Evolutionary conservation across 1,140 invertebrate genomes (phyloP), one percentile per base, ranked within the genome.

Genomic region (Alviniconcha marisindica): DNA sequence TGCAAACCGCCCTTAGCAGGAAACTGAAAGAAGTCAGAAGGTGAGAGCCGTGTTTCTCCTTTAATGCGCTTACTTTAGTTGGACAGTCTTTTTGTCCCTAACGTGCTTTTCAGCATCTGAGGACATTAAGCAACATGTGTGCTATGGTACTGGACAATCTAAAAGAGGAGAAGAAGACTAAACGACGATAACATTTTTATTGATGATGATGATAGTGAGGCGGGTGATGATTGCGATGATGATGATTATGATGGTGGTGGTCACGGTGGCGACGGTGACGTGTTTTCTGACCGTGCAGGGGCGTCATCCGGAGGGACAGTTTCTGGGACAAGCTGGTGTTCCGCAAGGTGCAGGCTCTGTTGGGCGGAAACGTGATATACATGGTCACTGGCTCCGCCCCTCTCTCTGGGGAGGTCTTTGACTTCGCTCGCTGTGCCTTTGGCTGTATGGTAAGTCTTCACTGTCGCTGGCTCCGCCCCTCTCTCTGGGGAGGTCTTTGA

Each of bases 381-480:
- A 96, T 99, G 95, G 95, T 99, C 10, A 97, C 98, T 0, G 98
- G 98, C 0, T 99, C 98, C 0, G 98, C 98, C 2, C 97, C 97
- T 66, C 93, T 99, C 38, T 97, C 97, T 54, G 96, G 96, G 54
- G 97, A 97, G 90, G 97, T 99, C 21, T 95, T 99, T 1, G 98
- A 97, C 2, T 99, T 99, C 91, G 95, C 97, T 69, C 95, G 98
- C 85, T 98, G 97, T 93, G 97, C 98, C n/a, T 95, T 99, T 36
- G 98, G 98, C 0, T 98, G 97, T 93, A 93, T 98, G 89, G 96
- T 98, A 90, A 95, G 95, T 93, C 86, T n/a, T n/a, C n/a, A n/a
- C n/a, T n/a, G n/a, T n/a, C 10, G 97, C 98, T 0, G 98, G 98
- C 0, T 99, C 98, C 0, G 98, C 98, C 2, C 97, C 97, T 66